Conservation (phyloP, 2,888 invertebrate species). For the Spisula solida region DNA sequence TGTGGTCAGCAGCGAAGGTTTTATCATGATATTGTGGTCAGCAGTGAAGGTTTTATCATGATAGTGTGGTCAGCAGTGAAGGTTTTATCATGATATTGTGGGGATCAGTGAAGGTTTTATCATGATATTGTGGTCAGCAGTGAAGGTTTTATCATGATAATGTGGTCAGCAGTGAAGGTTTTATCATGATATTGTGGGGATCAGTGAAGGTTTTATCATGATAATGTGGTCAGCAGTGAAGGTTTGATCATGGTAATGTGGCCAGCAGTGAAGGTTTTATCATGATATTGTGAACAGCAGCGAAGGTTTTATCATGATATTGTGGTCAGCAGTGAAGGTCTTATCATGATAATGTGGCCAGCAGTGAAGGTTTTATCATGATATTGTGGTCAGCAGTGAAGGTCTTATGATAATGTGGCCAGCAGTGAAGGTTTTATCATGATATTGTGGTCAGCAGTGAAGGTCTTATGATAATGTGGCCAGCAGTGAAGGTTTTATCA, state of each 20-base stretch:
- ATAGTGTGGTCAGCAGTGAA: too few species aligned
- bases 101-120: not conserved
- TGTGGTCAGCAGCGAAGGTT: too few species aligned
- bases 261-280: not conserved
- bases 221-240: too few species aligned
- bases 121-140: not conserved
- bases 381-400: too few species aligned
- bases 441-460: too few species aligned
- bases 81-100: not conserved
- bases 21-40: not conserved
- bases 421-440: not conserved
- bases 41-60: not conserved
- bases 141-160: not conserved
- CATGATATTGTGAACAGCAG: not conserved
- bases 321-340: too few species aligned
- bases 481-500: not conserved
- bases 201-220: not conserved
- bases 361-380: not conserved
- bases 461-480: not conserved
- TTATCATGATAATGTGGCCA: not conserved
- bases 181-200: not conserved
- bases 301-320: not conserved
- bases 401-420: not conserved
- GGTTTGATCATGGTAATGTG: not conserved
- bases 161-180: too few species aligned